Evolutionary conservation across 2,113 vertebrate genomes (phyloP).

Genomic region (Athene noctua): DNA sequence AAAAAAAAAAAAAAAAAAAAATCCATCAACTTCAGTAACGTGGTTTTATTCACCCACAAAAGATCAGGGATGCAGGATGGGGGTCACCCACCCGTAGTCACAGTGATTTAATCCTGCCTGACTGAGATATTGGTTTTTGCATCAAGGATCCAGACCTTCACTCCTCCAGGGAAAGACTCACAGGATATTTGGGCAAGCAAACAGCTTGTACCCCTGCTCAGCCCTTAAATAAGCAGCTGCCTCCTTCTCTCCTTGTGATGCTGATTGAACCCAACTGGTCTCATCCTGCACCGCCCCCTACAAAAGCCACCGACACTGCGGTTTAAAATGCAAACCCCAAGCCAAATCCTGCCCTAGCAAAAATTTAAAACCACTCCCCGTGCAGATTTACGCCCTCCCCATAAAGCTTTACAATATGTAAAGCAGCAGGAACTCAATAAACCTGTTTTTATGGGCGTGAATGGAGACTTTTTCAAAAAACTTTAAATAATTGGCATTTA

Average conservation of each 20-base stretch:
- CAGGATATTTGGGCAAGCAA: background rate
- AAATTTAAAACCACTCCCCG: background rate
- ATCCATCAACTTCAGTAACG: background rate
- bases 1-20: too few relatives aligned
- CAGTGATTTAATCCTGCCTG: background rate
- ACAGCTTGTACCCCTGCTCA: accelerated
- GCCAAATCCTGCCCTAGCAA: background rate
- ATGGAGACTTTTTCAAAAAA: background rate
- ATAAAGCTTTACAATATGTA: accelerated
- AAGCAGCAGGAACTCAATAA: background rate
- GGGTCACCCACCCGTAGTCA: background rate
- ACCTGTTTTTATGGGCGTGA: background rate
- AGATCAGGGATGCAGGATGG: accelerated
- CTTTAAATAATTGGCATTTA: background rate
- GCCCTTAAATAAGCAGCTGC: background rate
- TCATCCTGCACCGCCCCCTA: background rate
- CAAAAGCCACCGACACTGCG: background rate
- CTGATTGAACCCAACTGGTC: background rate
- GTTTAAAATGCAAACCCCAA: background rate
- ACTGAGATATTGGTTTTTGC: too few relatives aligned
- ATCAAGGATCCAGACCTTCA: background rate
- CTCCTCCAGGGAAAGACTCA: too few relatives aligned
- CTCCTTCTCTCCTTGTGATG: background rate
- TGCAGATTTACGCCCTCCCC: background rate
- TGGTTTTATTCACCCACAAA: background rate